phyloP scores from a whole-genome alignment of 2,888 invertebrate species.

The Mesoligia furuncula region DNA sequence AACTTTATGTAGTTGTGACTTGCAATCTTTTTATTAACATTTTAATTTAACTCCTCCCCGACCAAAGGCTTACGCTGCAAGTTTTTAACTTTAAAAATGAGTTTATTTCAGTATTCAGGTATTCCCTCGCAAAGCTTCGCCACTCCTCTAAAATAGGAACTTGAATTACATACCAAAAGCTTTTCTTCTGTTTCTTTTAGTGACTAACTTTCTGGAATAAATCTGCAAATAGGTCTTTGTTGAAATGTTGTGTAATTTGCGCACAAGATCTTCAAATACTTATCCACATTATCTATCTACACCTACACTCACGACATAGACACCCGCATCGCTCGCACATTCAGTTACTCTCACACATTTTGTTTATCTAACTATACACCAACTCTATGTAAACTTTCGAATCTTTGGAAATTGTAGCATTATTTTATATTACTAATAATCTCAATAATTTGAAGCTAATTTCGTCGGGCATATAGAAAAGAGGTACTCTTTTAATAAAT shows the following conservation, averaged over 20 bases:
- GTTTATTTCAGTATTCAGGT: constrained; percentile 68
- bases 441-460: neutral
- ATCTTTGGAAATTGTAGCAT: constrained; percentile 33
- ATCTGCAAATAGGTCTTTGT: constrained; percentile 57
- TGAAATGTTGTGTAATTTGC: constrained; percentile 26
- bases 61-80: constrained; percentile 72
- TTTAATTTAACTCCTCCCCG: constrained; percentile 61
- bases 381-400: constrained; percentile 23
- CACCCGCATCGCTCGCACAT: constrained; percentile 20
- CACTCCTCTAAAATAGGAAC: constrained; percentile 69
- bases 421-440: constrained; percentile 5
- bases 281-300: constrained; percentile 7
- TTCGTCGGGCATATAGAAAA: neutral
- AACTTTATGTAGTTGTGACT: constrained; percentile 66
- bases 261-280: constrained; percentile 50
- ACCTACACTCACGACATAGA: constrained; percentile 12
- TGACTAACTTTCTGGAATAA: constrained; percentile 73
- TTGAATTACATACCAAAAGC: constrained; percentile 66
- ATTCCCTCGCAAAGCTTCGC: constrained; percentile 76
- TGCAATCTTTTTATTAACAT: constrained; percentile 64
- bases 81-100: constrained; percentile 63
- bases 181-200: constrained; percentile 66
- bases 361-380: constrained; percentile 21
- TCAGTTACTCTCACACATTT: constrained; percentile 31
- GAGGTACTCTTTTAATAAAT: constrained; percentile 13